Base-by-base conservation (phyloP, 2,797 vertebrate species). In the Okamejei kenojei region DNA sequence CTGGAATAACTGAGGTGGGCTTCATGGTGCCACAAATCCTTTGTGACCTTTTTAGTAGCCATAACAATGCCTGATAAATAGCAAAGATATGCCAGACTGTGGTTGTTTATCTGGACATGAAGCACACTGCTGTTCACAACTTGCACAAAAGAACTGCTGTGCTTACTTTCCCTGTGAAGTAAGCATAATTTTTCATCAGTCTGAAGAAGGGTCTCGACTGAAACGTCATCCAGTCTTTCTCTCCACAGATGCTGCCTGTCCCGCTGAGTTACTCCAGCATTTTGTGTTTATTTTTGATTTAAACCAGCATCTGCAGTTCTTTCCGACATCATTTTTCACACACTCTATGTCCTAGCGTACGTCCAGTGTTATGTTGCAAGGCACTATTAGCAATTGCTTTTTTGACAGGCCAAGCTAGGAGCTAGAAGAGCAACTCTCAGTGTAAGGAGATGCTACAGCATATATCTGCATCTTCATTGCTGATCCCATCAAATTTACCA, bases 11-110 rank as follows among this genome's bases (percentile, higher is more conserved):
- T 95, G 94, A 95, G 95, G 93, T 95, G 95, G 95, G 93, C 86
- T 95, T 94, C 94, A 84, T 91, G 93, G 94, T 96, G 94, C 95
- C 95, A 94, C 82, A 95, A 94, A 93, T 95, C 93, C 93, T 95
- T 94, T 93, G 93, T 68, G 93, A 95, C 95, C 95, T 96, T 95
- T 95, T 95, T 95, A 95, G 94, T 95, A 95, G 95, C 95, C 95
- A 95, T 95, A 96, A 96, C 95, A 96, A 94, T 95, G 94, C 94
- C 95, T 95, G 94, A 94, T 94, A 95, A 96, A 95, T 93, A 96
- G 95, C 94, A 95, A 95, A 94, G 93, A 94, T 93, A 94, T 94
- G 93, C 94, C 93, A 95, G 95, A 71, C 11, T 92, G 71, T 93
- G 91, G 94, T 76, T 93, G 26, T 93, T 94, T 94, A 80, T 94